Base-by-base conservation (phyloP, 2,888 invertebrate species). In the Diloba caeruleocephala region DNA sequence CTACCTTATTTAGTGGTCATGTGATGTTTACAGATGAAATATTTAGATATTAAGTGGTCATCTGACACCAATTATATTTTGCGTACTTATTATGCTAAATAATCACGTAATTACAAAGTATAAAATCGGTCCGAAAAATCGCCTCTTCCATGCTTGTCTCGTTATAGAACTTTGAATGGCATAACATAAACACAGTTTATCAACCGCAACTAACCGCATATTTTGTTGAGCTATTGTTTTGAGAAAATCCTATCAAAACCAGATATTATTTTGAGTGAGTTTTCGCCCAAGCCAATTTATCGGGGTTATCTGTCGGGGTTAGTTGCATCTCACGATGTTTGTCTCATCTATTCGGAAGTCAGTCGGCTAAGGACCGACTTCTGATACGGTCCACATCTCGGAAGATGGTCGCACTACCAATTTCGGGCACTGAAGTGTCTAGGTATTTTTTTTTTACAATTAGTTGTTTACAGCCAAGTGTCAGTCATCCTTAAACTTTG, bases 371-470 rank as follows among this genome's bases (percentile, higher is more conserved):
- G 46, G 69, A 66, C 82, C 61, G 84, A 88, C 74, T 89, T 88
- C 26, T 87, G 88, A 81, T 75, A 54, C 57, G 71, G 70, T 67
- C 62, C 68, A 50, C 56, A 66, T 53, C 48, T 36, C 42, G 50
- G 69, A 84, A 60, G 51, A 91, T 91, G 90, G 85, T 86, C 62
- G 91, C 91, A 39, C 61, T 83, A 82, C 75, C 93, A 36, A 93
- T 97, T 70, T 96, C 96, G 39, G 97, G 97, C 78, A 95, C 95
- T 1, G 90, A 94, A 82, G 89, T 96, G 53, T 95, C 97, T 55
- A 94, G 95, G 97, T 97, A 54, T 25, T 7, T 23, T 28, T 34
- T 4, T 8, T 17, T 26, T 15, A 1, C 10, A 10, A 8, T n/a
- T 26, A 6, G 2, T 9, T n/a, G n/a, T n/a, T n/a, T n/a, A n/a